Percentiles rank a stretch among this genome's conserved stretches.
phyloP scores from a whole-genome alignment of 2,113 vertebrate genomes.

The Tragelaphus imberbis region DNA sequence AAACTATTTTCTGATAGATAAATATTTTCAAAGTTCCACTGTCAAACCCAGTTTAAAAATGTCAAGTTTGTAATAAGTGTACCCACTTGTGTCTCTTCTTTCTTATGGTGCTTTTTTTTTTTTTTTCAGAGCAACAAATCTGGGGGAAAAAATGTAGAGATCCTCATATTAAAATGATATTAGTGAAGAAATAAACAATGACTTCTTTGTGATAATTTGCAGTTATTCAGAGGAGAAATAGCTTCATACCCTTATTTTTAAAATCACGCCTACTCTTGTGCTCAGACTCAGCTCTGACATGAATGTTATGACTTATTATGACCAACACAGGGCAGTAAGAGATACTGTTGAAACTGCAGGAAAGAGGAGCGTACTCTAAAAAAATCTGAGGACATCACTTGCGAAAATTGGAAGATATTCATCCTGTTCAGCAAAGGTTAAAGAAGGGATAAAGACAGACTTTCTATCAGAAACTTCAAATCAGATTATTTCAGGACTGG shows the following conservation, averaged over 20 bases:
- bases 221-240: neutral
- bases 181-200: neutral
- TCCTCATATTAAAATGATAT: neutral
- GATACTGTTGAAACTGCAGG: neutral
- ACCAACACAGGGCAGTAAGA: neutral
- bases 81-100: neutral
- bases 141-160: neutral
- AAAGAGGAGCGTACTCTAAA: neutral
- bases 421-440: neutral
- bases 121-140: neutral
- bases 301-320: rapidly evolving
- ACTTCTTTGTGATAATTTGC: neutral
- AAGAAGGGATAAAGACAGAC: neutral
- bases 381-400: neutral
- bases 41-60: slow-evolving; percentile 68
- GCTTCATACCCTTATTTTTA: neutral
- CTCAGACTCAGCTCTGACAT: neutral
- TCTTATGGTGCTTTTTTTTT: neutral
- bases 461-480: neutral
- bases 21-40: slow-evolving; percentile 72
- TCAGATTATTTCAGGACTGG: neutral
- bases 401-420: neutral
- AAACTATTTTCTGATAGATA: slow-evolving; percentile 76
- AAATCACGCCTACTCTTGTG: neutral
- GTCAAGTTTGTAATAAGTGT: slow-evolving; percentile 46